Conservation (phyloP, 2,888 invertebrate genomes). For the Deilephila porcellus region DNA sequence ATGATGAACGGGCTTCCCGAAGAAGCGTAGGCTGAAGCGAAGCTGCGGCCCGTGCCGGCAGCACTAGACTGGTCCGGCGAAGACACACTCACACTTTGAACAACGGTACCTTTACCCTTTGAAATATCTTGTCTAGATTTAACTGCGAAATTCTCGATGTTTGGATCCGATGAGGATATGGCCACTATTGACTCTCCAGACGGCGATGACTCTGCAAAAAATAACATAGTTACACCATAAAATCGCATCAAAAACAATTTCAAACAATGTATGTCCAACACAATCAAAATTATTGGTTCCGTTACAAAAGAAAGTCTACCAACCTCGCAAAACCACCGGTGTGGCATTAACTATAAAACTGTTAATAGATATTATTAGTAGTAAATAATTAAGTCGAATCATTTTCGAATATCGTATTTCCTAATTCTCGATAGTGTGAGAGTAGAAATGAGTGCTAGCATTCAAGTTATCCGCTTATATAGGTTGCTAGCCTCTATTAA, state of each 20-base stretch:
- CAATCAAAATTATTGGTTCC: background rate
- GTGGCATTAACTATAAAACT: conserved; percentile 39
- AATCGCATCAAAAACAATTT: background rate
- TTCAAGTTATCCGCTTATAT: conserved; percentile 30
- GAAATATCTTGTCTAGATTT: conserved; percentile 37
- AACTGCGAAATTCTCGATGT: conserved; percentile 54
- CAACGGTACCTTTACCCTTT: conserved; percentile 36
- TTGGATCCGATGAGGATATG: conserved; percentile 64
- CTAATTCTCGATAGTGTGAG: conserved; percentile 28
- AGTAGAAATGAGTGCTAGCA: conserved; percentile 30
- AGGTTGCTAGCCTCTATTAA: conserved; percentile 32
- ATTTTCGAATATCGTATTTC: conserved; percentile 24
- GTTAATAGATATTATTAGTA: conserved; percentile 35
- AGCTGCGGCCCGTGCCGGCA: conserved; percentile 56
- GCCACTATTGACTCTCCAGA: conserved; percentile 62
- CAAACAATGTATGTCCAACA: background rate
- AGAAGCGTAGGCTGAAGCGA: conserved; percentile 52
- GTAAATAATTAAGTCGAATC: conserved; percentile 34
- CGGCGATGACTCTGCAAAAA: conserved; percentile 61
- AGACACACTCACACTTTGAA: conserved; percentile 55
- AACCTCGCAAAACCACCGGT: conserved; percentile 65
- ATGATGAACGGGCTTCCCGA: conserved; percentile 54
- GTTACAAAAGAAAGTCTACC: conserved; percentile 35
- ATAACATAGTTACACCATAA: conserved; percentile 27
- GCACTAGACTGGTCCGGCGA: conserved; percentile 54